Evolutionary conservation across 2,888 invertebrate genomes (phyloP).

Genomic region (Atrina japonica): DNA sequence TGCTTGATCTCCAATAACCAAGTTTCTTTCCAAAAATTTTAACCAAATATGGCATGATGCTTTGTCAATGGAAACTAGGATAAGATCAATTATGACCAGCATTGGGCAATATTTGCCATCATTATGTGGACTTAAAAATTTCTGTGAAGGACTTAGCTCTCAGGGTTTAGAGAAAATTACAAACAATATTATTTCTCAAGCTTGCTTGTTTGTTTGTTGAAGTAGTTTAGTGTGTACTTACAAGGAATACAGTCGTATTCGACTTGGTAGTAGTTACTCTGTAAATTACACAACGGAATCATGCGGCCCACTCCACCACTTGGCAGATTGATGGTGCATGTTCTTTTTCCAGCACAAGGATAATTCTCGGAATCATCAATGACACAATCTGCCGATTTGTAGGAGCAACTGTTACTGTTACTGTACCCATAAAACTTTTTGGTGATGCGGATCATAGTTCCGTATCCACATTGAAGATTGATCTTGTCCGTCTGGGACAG

Average conservation of each 20-base stretch:
- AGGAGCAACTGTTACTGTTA: constrained; percentile 57
- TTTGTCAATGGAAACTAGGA: too few species aligned
- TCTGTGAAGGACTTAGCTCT: too few species aligned
- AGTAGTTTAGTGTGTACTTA: too few species aligned
- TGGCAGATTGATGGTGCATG: constrained; percentile 71
- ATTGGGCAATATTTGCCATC: too few species aligned
- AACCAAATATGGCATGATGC: too few species aligned
- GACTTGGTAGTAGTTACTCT: constrained; percentile 77
- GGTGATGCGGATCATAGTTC: constrained; percentile 72
- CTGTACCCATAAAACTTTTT: constrained; percentile 75
- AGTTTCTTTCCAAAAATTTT: too few species aligned
- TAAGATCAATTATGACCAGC: too few species aligned
- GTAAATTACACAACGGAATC: constrained; percentile 63
- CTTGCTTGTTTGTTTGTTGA: too few species aligned
- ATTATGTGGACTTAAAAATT: too few species aligned
- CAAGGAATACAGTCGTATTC: constrained; percentile 76
- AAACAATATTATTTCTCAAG: too few species aligned
- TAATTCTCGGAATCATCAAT: constrained; percentile 65
- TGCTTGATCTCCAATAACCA: too few species aligned
- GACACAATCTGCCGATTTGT: constrained; percentile 69
- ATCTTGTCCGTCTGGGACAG: constrained; percentile 63
- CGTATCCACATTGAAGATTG: constrained; percentile 69
- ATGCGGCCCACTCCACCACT: constrained; percentile 62
- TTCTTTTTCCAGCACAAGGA: constrained; percentile 70
- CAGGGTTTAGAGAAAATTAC: too few species aligned